These are phyloP conservation scores for Hyperopisus bebe DNA, from an alignment of 2,113 vertebrate genomes.

Conservation along the genomic window DNA sequence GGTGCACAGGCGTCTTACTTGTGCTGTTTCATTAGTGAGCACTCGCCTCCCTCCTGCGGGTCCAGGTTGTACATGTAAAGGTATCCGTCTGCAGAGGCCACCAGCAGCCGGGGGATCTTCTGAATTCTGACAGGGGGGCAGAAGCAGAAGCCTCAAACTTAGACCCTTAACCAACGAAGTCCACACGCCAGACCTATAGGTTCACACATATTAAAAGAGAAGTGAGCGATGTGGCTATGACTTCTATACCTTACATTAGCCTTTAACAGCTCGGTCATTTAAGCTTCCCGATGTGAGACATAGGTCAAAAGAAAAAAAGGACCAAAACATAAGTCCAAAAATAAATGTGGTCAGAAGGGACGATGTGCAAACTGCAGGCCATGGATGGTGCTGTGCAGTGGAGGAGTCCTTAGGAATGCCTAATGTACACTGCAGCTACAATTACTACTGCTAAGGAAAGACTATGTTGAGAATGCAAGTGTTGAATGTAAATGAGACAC, in stretches of 20 bases:
- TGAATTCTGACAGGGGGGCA: constrained; percentile 70
- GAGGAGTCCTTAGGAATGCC: not conserved
- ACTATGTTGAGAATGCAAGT: not conserved
- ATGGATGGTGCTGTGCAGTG: not conserved
- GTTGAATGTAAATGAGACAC: not conserved
- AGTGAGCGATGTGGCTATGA: not conserved
- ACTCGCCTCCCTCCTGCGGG: constrained; percentile 89
- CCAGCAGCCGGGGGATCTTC: constrained; percentile 85
- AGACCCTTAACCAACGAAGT: not conserved
- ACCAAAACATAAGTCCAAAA: not conserved
- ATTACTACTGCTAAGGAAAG: not conserved
- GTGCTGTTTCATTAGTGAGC: constrained; percentile 81
- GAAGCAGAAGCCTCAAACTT: not conserved
- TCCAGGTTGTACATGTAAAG: constrained; percentile 92
- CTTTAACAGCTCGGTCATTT: not conserved
- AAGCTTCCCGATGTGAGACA: not conserved
- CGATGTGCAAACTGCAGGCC: not conserved
- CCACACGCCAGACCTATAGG: not conserved
- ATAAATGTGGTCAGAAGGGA: not conserved
- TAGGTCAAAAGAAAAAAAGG: not conserved
- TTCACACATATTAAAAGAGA: not conserved
- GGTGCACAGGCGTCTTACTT: constrained; percentile 62
- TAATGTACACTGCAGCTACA: not conserved
- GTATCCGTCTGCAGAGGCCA: constrained; percentile 83
- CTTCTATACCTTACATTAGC: not conserved